Conservation (phyloP, 2,113 vertebrate species). For the Alexandromys fortis region DNA sequence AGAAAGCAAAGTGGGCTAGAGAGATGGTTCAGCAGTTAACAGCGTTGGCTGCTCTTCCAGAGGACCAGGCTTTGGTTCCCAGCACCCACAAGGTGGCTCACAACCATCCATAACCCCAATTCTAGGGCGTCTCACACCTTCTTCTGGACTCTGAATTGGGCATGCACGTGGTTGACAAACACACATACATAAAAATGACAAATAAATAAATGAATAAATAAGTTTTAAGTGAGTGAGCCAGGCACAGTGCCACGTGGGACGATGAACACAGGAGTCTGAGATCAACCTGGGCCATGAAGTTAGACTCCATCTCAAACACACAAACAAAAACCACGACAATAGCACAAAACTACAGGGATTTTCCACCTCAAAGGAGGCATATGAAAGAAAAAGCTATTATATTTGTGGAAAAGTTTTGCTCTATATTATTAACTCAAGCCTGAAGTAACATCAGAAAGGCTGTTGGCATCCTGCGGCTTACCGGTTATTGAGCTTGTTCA, state of each 20-base stretch:
- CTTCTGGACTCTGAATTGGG: not conserved
- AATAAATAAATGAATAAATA: not conserved
- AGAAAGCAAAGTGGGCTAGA: not conserved
- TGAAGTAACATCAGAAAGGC: not conserved
- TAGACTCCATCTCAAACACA: not conserved
- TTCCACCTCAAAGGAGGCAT: slow-evolving; percentile 1
- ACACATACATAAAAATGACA: not conserved
- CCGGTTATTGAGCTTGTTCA: slow-evolving; percentile 8
- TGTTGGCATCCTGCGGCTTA: not conserved
- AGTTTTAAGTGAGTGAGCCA: not conserved
- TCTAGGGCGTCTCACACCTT: not conserved
- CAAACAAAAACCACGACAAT: not conserved
- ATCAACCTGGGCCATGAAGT: not conserved
- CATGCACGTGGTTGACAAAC: not conserved
- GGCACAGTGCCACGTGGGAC: not conserved
- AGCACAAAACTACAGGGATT: not conserved
- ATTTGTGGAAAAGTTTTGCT: slow-evolving; percentile 21
- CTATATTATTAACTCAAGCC: not conserved
- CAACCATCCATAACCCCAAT: not conserved
- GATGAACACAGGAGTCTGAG: not conserved
- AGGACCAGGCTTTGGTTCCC: not conserved
- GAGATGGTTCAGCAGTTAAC: not conserved
- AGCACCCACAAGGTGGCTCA: not conserved
- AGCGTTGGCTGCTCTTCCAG: not conserved
- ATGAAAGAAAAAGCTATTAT: not conserved